Percentiles rank a stretch among this genome's conserved stretches.
Evolutionary conservation across 2,797 vertebrate genomes (phyloP).

Genomic region (Lophotriccus pileatus): DNA sequence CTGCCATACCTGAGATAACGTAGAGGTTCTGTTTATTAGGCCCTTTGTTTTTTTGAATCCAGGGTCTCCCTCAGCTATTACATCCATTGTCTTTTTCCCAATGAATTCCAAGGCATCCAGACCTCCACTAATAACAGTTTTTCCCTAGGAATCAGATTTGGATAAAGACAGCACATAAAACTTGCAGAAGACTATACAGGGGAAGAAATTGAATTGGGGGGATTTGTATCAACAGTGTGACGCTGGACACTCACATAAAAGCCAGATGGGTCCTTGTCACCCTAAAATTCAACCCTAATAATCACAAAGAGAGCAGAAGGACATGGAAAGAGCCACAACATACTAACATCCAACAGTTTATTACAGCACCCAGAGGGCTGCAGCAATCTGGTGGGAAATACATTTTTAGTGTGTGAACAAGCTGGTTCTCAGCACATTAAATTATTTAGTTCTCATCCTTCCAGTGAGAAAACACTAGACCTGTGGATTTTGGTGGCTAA

Average conservation of each 20-base stretch:
- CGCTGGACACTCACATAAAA: background rate
- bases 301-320: background rate
- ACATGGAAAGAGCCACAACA: background rate
- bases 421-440: background rate
- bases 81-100: slow-evolving; percentile 99
- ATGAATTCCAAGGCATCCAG: slow-evolving; percentile 98
- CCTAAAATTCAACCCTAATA: background rate
- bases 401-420: background rate
- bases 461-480: background rate
- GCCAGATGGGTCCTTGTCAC: background rate
- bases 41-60: slow-evolving; percentile 96
- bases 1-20: slow-evolving; percentile 87
- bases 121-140: slow-evolving; percentile 89
- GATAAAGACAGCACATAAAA: background rate
- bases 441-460: background rate
- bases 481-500: background rate
- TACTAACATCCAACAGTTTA: background rate
- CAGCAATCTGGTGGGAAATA: background rate
- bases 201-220: background rate
- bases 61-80: slow-evolving; percentile 96
- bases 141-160: slow-evolving; percentile 80
- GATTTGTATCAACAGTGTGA: background rate
- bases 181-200: background rate
- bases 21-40: slow-evolving; percentile 87
- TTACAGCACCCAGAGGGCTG: background rate